These are phyloP conservation scores for Hesperia comma DNA, from an alignment of 2,888 invertebrate genomes.

Conservation along the genomic window DNA sequence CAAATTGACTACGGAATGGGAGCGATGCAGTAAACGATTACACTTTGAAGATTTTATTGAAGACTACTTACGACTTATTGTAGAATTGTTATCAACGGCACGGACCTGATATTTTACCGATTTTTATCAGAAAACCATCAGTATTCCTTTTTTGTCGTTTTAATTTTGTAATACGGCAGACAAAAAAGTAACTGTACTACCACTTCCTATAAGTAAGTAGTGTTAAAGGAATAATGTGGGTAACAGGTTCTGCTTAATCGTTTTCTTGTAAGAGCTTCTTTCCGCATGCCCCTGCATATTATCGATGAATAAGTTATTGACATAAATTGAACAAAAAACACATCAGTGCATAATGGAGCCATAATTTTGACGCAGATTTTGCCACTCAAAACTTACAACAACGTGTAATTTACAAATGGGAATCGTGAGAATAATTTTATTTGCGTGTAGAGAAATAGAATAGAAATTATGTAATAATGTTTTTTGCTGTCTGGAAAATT, in stretches of 20 bases:
- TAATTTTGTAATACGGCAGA: neutral
- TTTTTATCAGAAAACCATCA: neutral
- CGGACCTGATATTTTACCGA: conserved; percentile 2
- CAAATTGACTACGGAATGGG: conserved; percentile 33
- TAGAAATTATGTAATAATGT: neutral
- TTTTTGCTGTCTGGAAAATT: no score
- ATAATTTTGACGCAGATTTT: neutral
- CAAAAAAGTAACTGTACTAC: neutral
- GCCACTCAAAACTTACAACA: conserved; percentile 3
- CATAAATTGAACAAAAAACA: conserved; percentile 13
- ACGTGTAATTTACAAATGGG: neutral
- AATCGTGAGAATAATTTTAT: neutral
- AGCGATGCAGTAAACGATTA: conserved; percentile 31
- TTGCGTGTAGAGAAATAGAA: neutral
- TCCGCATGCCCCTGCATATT: conserved; percentile 6
- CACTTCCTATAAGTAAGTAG: neutral
- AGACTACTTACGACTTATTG: neutral
- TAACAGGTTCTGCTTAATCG: conserved; percentile 15
- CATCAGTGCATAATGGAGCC: neutral
- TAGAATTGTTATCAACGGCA: no score
- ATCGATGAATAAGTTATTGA: conserved; percentile 8
- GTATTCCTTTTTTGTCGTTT: neutral
- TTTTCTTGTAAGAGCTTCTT: conserved; percentile 15
- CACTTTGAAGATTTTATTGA: neutral
- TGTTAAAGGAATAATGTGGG: conserved; percentile 1